These are phyloP conservation scores for Botia almorhae DNA, from an alignment of 2,797 vertebrate species.

Conservation along the genomic window DNA sequence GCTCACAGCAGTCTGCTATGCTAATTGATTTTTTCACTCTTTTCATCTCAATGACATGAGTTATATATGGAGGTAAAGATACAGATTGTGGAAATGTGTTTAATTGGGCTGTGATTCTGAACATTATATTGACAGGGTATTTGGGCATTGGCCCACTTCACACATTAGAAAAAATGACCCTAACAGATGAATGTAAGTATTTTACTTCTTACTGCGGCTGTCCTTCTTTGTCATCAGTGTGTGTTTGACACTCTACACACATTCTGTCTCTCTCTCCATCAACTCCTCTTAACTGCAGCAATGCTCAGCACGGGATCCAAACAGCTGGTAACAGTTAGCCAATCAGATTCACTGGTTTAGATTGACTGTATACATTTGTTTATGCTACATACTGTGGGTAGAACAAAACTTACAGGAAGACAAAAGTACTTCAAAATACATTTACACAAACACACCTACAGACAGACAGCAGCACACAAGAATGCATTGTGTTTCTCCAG, in stretches of 20 bases:
- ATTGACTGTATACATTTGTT: not conserved
- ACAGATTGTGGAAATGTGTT: not conserved
- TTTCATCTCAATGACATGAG: not conserved
- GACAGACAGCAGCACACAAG: not conserved
- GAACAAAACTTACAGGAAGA: not conserved
- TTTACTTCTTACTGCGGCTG: conserved; percentile 7
- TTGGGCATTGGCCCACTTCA: too few relatives aligned
- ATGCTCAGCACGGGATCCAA: conserved; percentile 72
- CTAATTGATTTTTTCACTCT: conserved; percentile 20
- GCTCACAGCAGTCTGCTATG: conserved; percentile 35
- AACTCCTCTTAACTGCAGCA: conserved; percentile 72
- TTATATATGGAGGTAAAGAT: not conserved
- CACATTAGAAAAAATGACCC: too few relatives aligned
- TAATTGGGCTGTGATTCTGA: not conserved
- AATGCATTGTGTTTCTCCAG: conserved; percentile 6
- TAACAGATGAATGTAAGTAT: not conserved
- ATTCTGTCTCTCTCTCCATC: conserved; percentile 55
- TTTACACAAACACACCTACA: not conserved
- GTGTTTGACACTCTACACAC: conserved; percentile 38
- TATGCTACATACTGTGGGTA: not conserved
- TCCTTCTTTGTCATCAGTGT: conserved; percentile 12
- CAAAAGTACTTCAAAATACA: not conserved
- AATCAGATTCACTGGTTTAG: conserved; percentile 62
- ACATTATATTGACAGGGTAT: not conserved
- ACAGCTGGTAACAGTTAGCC: conserved; percentile 72